These are phyloP conservation scores for Pseudorhiza aurosa DNA, from an alignment of 30 jellyfish, hydroid and myxozoan genomes.

Conservation along the genomic window DNA sequence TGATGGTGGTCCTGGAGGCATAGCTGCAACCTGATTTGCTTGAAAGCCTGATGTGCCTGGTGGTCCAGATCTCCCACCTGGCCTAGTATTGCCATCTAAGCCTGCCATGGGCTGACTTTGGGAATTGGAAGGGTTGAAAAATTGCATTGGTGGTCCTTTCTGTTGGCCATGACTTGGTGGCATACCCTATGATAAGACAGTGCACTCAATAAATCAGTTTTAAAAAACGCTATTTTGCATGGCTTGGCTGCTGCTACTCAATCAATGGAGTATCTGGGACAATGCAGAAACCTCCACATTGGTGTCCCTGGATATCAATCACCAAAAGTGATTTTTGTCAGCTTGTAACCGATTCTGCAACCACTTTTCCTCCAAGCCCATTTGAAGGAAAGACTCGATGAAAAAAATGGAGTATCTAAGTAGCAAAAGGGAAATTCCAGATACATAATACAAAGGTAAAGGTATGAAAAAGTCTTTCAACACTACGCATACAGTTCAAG, in stretches of 20 bases:
- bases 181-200: not conserved
- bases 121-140: conserved; percentile 15
- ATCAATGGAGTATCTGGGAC: too few relatives aligned
- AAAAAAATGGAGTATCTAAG: too few relatives aligned
- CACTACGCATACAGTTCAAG: too few relatives aligned
- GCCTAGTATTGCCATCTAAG: conserved; percentile 21
- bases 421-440: too few relatives aligned
- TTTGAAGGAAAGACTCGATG: too few relatives aligned
- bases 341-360: too few relatives aligned
- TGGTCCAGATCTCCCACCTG: conserved; percentile 35
- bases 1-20: conserved; percentile 31
- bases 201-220: not conserved
- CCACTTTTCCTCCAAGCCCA: too few relatives aligned
- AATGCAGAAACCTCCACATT: too few relatives aligned
- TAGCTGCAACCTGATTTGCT: conserved; percentile 2
- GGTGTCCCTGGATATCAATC: too few relatives aligned
- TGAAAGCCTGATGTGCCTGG: conserved; percentile 1
- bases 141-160: conserved; percentile 17
- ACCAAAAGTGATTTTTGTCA: too few relatives aligned
- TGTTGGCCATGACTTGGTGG: conserved; percentile 38
- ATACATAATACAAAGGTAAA: too few relatives aligned
- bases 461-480: too few relatives aligned
- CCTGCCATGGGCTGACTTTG: conserved; percentile 34
- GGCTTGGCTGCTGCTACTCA: not conserved
- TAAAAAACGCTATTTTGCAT: not conserved